Evolutionary conservation across 1,140 invertebrate genomes (phyloP).

Genomic region (Popillia japonica): DNA sequence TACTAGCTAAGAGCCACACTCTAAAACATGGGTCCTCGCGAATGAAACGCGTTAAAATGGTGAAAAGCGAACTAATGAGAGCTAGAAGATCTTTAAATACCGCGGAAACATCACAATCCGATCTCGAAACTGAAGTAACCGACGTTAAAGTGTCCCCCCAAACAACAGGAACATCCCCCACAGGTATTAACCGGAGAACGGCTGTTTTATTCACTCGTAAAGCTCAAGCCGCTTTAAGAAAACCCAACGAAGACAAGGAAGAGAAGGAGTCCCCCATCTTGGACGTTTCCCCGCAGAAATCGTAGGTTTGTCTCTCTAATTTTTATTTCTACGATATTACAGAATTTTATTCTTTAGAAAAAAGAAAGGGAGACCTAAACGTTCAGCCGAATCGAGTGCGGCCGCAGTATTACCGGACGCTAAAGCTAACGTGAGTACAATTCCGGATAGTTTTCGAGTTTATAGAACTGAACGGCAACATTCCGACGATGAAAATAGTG

Average conservation of each 20-base stretch:
- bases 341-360: conserved; percentile 47
- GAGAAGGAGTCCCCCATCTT: conserved; percentile 43
- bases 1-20: conserved; percentile 64
- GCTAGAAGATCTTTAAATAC: conserved; percentile 47
- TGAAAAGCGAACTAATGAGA: conserved; percentile 63
- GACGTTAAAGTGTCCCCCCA: conserved; percentile 52
- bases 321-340: neutral
- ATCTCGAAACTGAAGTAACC: conserved; percentile 51
- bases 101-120: conserved; percentile 58
- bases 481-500: conserved; percentile 57
- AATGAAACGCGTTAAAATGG: conserved; percentile 64
- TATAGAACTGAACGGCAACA: conserved; percentile 55
- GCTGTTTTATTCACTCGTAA: conserved; percentile 86
- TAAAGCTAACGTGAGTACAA: conserved; percentile 41
- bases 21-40: conserved; percentile 64
- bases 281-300: neutral
- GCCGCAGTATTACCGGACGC: conserved; percentile 20
- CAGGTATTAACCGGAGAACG: conserved; percentile 81
- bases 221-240: conserved; percentile 65
- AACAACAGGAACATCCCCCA: conserved; percentile 52
- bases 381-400: conserved; percentile 29
- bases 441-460: conserved; percentile 57
- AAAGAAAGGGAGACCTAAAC: conserved; percentile 49
- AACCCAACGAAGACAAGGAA: conserved; percentile 53
- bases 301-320: neutral